Evolutionary conservation across 2,888 invertebrate genomes (phyloP), one percentile per base, ranked within the genome.

Genomic region (Caenorhabditis angaria): DNA sequence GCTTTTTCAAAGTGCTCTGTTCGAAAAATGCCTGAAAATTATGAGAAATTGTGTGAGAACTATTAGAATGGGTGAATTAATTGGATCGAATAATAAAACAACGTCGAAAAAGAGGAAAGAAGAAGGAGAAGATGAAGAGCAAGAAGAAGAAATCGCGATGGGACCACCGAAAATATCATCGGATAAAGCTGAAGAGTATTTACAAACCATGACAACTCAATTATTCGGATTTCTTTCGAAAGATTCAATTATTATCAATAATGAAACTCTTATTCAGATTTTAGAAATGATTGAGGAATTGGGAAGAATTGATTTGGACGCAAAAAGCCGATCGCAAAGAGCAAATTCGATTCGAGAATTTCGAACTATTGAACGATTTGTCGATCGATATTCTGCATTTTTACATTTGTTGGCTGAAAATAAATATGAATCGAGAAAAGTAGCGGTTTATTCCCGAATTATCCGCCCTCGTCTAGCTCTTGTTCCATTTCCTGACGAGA

Each of bases 381-480:
- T 62, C 2, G 72, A 72, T 62, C 58, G 67, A 35, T 67, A 67
- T 27, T 56, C 54, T 24, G 41, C 68, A 0, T 61, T 68, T 22
- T 20, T 62, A 8, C 54, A 72, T 27, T 47, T n/a, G 2, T 18
- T 71, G n/a, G 58, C 57, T 20, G 67, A 71, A 25, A 67, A 63
- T 53, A 71, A 71, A 35, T 71, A 67, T 51, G 32, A 29, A 8
- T 62, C 64, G 2, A 64, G 71, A 54, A 8, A 29, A 12, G 56
- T 58, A 12, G 41, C 59, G 62, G 68, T 60, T 0, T 72, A 65
- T 59, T 61, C 67, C 6, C 51, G 68, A 41, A 29, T 72, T 1
- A 54, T 72, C 1, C 58, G 72, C 2, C 72, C 72, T 12, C 64
- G 72, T 22, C 35, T 67, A 32, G 61, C 72, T 3, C 25, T 72